A percentile compares a stretch with the other conserved stretches of the same genome.
These are phyloP conservation scores for Melieria picta DNA, from an alignment of 2,888 invertebrate species.

Conservation along the genomic window DNA sequence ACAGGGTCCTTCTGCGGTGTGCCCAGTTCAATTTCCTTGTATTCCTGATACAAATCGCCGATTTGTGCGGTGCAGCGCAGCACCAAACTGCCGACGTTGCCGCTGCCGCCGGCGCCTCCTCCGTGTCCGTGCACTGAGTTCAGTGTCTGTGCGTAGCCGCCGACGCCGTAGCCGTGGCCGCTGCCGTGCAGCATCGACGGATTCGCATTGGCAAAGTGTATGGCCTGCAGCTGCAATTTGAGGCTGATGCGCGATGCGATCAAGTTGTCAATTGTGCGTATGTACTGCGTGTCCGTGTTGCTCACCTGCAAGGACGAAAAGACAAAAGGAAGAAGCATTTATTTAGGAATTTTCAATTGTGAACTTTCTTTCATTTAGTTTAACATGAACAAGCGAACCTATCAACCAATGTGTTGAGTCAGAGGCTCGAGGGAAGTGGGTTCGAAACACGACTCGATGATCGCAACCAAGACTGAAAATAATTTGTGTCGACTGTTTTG, in stretches of 20 bases:
- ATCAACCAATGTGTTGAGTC: too few relatives aligned
- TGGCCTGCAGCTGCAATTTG: slow-evolving; percentile 63
- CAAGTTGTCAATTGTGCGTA: slow-evolving; percentile 64
- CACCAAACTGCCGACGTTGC: slow-evolving; percentile 70
- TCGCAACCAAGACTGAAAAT: too few relatives aligned
- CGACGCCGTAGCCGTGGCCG: slow-evolving; percentile 44
- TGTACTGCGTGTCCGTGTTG: slow-evolving; percentile 61
- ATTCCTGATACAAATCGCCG: slow-evolving; percentile 75
- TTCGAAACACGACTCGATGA: too few relatives aligned
- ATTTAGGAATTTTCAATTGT: too few relatives aligned
- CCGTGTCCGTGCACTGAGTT: slow-evolving; percentile 53
- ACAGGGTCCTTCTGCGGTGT: slow-evolving; percentile 79
- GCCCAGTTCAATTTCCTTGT: slow-evolving; percentile 76
- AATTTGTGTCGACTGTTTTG: too few relatives aligned
- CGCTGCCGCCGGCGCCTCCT: slow-evolving; percentile 48
- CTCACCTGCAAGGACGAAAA: slow-evolving; percentile 53
- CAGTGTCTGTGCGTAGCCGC: slow-evolving; percentile 42
- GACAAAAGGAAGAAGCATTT: not conserved
- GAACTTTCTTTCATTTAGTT: too few relatives aligned
- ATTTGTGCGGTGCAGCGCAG: slow-evolving; percentile 79
- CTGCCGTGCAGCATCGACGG: slow-evolving; percentile 51
- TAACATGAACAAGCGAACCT: too few relatives aligned
- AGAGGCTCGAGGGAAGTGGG: too few relatives aligned
- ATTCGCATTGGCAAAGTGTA: slow-evolving; percentile 61
- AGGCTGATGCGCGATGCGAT: slow-evolving; percentile 63